phyloP scores from a whole-genome alignment of 2,888 invertebrate species.

The Phyto melanocephala region DNA sequence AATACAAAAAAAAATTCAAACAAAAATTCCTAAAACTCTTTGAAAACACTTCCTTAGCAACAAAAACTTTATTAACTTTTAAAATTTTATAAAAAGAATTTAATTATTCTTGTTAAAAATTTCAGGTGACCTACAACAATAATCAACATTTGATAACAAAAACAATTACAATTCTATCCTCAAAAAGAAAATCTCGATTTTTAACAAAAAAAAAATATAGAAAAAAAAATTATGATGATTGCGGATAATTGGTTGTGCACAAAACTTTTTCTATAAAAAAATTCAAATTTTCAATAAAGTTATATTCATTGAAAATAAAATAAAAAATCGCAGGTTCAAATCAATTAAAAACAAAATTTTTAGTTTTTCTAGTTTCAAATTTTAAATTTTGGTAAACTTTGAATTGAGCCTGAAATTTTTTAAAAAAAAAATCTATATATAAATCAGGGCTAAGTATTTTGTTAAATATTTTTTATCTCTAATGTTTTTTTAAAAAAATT shows the following conservation, averaged over 20 bases:
- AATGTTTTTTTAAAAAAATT: neutral
- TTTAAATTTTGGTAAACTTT: conserved; percentile 66
- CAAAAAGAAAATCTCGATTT: conserved; percentile 73
- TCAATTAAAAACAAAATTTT: conserved; percentile 54
- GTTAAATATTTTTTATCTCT: conserved; percentile 14
- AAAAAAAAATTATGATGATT: conserved; percentile 74
- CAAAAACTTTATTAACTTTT: neutral
- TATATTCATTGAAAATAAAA: conserved; percentile 25
- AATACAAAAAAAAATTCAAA: neutral
- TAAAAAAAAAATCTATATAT: neutral
- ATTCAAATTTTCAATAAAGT: conserved; percentile 56
- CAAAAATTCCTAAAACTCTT: conserved; percentile 10
- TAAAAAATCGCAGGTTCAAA: conserved; percentile 64
- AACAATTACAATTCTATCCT: conserved; percentile 4
- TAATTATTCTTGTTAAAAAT: conserved; percentile 20
- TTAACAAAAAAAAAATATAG: conserved; percentile 66
- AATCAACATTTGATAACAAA: conserved; percentile 5
- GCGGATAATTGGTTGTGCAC: conserved; percentile 79
- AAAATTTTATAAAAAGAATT: neutral
- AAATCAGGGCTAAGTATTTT: conserved; percentile 29
- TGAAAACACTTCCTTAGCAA: conserved; percentile 20
- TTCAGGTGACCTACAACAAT: conserved; percentile 42
- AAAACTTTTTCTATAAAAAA: conserved; percentile 58
- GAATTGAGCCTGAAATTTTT: conserved; percentile 70
- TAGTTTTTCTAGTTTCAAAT: neutral